Conservation (phyloP, 2,888 invertebrate genomes). For the Zaprionus obscuricornis region DNA sequence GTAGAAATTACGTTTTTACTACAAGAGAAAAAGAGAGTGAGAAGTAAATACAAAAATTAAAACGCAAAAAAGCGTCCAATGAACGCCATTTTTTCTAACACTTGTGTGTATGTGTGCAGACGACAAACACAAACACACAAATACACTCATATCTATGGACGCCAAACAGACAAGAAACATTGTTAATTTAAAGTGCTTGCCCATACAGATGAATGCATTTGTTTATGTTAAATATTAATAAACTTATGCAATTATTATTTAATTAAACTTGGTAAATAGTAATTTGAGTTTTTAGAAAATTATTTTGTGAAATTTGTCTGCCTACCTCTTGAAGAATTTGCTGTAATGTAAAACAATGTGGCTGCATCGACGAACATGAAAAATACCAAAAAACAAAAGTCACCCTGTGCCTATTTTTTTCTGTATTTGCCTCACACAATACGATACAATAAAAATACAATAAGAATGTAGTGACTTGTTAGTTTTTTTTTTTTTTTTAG, state of each 20-base stretch:
- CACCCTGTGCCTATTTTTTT: conserved; percentile 15
- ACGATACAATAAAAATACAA: not conserved
- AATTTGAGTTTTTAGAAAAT: too few species aligned
- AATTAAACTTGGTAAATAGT: too few species aligned
- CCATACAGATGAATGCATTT: too few species aligned
- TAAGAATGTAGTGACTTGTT: not conserved
- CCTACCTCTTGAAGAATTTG: conserved; percentile 34
- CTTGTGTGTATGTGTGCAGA: too few species aligned
- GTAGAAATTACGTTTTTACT: conserved; percentile 19
- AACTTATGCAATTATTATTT: conserved; percentile 4
- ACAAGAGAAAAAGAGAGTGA: not conserved
- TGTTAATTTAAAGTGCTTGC: too few species aligned
- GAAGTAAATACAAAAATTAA: not conserved
- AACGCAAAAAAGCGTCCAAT: conserved; percentile 8
- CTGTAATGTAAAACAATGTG: conserved; percentile 11
- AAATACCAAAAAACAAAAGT: conserved; percentile 6
- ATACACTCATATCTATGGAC: too few species aligned
- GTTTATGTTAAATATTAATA: conserved; percentile 20
- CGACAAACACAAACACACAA: too few species aligned
- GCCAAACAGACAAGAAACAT: too few species aligned
- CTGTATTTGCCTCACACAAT: conserved; percentile 1
- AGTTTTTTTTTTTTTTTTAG: not conserved
- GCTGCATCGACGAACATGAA: not conserved
- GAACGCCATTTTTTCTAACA: too few species aligned
- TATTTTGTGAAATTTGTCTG: conserved; percentile 16